Percentiles rank a stretch among this genome's conserved stretches.
These are phyloP conservation scores for Calliphora vicina DNA, from an alignment of 1,140 invertebrate genomes.

Conservation along the genomic window DNA sequence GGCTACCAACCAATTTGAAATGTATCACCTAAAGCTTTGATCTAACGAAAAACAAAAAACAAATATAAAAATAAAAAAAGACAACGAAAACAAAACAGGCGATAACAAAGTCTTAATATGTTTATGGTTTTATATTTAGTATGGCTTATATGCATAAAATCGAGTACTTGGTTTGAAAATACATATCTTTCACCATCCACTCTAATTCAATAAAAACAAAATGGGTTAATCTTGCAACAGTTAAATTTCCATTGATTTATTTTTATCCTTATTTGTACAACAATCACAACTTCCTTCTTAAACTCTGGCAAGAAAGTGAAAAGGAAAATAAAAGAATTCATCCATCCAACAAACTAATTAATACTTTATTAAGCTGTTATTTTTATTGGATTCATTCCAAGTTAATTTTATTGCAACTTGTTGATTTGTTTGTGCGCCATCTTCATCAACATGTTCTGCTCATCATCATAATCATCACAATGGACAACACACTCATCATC, in stretches of 20 bases:
- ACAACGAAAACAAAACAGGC: neutral
- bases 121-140: constrained; percentile 13
- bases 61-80: too few relatives aligned
- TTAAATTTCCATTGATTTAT: neutral
- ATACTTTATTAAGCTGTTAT: constrained; percentile 17
- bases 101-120: neutral
- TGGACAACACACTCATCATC: neutral
- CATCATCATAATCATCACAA: neutral
- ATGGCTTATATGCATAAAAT: too few relatives aligned
- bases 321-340: neutral
- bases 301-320: neutral
- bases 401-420: neutral
- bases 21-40: neutral
- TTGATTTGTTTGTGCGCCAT: neutral
- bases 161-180: too few relatives aligned
- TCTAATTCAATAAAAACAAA: neutral
- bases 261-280: neutral
- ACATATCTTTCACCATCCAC: neutral
- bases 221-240: constrained; percentile 18
- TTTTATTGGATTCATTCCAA: neutral
- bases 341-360: constrained; percentile 11
- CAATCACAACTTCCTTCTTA: constrained; percentile 21
- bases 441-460: neutral
- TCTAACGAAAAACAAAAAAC: neutral
- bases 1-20: constrained; percentile 7